Evolutionary conservation across 2,797 vertebrate genomes (phyloP), one percentile per base, ranked within the genome.

Genomic region (Cyprinella venusta): DNA sequence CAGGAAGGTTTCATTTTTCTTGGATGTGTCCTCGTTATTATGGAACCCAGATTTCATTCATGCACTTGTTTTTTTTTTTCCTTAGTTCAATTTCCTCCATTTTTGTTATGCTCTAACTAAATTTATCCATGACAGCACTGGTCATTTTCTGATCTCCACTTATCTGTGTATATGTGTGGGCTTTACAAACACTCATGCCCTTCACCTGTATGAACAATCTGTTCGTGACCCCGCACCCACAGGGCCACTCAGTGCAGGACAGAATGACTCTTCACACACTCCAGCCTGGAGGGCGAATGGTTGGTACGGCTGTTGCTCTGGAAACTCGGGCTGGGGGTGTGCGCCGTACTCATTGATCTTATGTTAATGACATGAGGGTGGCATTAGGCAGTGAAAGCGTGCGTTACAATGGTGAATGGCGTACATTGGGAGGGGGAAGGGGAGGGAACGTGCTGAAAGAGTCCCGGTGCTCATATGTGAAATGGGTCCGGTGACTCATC

Each of bases 331-430:
- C 21, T 56, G 87, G 86, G 81, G 87, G 63, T 6, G 77, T 85
- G 87, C 85, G 84, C 79, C 68, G 86, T 84, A 63, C 87, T 89
- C 90, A 91, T 93, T 93, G 93, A 94, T 94, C 90, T 93, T 87
- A 92, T 92, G 92, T 88, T 90, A 91, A 91, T 91, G 75, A 72
- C 76, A 71, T 74, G 76, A 61, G 76, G 59, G 74, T 45, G 82
- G 65, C 80, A 80, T 85, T 24, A 54, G 59, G 48, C 26, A 18
- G 18, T 82, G 76, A 82, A 86, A 75, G 87, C 82, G 70, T 33
- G 80, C 64, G 26, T 61, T 70, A 81, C 69, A 78, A 70, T 64
- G 71, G 84, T 83, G 77, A 84, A 85, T 76, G 78, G 45, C 4
- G 65, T 77, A 74, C 8, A 24, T 26, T 16, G 8, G 54, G 36